A percentile compares a stretch with the other conserved stretches of the same genome.
phyloP scores from a whole-genome alignment of 92 coral and sea anemone genomes.

The Blastomussa wellsi region DNA sequence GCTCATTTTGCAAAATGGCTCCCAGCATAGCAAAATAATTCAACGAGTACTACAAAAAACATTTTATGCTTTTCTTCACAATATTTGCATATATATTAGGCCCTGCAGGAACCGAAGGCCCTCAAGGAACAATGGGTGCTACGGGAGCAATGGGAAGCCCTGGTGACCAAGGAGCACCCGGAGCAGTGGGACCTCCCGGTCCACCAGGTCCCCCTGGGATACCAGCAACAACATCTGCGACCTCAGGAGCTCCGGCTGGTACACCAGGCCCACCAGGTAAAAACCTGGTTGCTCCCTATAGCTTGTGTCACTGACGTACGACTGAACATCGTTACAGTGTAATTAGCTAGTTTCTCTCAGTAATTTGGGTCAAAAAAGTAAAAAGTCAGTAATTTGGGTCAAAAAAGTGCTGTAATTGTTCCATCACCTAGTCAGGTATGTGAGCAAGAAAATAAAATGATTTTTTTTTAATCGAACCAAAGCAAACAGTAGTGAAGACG shows the following conservation, averaged over 20 bases:
- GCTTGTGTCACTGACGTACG: not conserved
- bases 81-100: not conserved
- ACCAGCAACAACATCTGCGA: slow-evolving; percentile 68
- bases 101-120: slow-evolving; percentile 34
- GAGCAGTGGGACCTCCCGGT: slow-evolving; percentile 13
- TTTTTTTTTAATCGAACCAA: too few relatives aligned
- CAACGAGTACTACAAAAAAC: too few relatives aligned
- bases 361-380: not conserved
- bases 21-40: too few relatives aligned
- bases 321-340: not conserved
- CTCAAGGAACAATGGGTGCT: slow-evolving; percentile 65
- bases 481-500: too few relatives aligned
- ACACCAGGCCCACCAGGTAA: not conserved
- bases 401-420: too few relatives aligned
- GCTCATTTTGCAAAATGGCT: too few relatives aligned
- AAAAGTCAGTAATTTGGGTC: not conserved
- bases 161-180: slow-evolving; percentile 57
- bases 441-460: too few relatives aligned
- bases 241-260: not conserved
- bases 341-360: not conserved
- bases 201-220: slow-evolving; percentile 34
- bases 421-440: too few relatives aligned
- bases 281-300: not conserved
- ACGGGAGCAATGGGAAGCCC: slow-evolving; percentile 39
- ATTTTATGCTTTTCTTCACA: not conserved